Conservation (phyloP, 2,113 vertebrate genomes). For the Lophura nycthemera region DNA sequence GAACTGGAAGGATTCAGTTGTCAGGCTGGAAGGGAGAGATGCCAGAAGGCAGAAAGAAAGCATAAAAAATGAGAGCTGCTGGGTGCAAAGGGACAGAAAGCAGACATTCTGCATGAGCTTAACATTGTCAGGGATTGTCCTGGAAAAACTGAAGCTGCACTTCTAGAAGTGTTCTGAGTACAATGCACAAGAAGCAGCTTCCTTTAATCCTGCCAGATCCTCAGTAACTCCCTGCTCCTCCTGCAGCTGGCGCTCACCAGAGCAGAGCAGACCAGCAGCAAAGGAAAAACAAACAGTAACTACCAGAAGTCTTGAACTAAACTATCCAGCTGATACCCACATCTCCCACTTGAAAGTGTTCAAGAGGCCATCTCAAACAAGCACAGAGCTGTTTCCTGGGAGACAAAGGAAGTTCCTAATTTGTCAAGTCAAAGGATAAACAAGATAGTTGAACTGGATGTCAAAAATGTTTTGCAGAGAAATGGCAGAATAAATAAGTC, state of each 20-base stretch:
- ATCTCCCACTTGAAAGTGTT: background rate
- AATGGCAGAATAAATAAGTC: background rate
- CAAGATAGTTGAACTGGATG: background rate
- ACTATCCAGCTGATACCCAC: background rate
- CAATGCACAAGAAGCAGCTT: background rate
- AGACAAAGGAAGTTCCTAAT: background rate
- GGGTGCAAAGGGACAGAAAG: background rate
- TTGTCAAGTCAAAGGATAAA: background rate
- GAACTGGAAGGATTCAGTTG: conserved; percentile 6
- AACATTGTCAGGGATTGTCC: background rate
- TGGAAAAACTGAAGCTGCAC: conserved; percentile 4
- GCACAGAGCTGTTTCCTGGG: background rate
- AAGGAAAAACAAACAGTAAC: background rate
- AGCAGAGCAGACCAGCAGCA: background rate
- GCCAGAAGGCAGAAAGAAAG: conserved; percentile 9
- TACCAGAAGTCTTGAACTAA: background rate
- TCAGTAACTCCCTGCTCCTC: background rate
- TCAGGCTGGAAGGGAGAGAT: background rate
- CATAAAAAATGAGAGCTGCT: background rate
- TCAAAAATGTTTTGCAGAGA: background rate
- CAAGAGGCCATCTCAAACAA: background rate
- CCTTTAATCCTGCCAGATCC: background rate
- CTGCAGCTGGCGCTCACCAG: background rate
- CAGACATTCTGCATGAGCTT: conserved; percentile 26
- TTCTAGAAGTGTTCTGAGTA: background rate